A percentile compares a stretch with the other conserved stretches of the same genome.
These are phyloP conservation scores for Catamblyrhynchus diadema DNA, from an alignment of 2,797 vertebrate species.

Conservation along the genomic window DNA sequence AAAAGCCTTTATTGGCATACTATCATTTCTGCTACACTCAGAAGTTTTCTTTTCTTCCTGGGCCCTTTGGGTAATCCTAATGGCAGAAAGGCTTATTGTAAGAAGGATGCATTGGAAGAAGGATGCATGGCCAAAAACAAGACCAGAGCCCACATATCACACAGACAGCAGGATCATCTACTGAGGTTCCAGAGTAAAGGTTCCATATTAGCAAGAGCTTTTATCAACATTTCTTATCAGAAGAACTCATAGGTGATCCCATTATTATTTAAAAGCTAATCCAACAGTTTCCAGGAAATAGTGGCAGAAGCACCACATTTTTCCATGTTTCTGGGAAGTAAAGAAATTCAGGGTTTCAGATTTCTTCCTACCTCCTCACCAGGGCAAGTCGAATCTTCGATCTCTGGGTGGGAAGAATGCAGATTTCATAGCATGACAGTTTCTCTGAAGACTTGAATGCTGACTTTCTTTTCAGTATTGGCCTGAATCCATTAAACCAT, in stretches of 20 bases:
- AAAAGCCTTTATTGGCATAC: background rate
- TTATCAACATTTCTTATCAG: background rate
- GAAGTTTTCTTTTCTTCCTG: background rate
- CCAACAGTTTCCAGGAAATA: background rate
- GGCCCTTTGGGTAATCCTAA: background rate
- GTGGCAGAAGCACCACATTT: background rate
- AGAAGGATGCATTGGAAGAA: background rate
- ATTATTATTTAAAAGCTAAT: background rate
- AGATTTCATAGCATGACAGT: background rate
- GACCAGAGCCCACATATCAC: background rate
- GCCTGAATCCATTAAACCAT: background rate
- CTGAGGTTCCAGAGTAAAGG: background rate
- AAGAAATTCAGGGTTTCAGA: background rate
- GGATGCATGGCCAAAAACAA: background rate
- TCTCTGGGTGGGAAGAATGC: background rate
- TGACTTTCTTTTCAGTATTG: slow-evolving; percentile 20
- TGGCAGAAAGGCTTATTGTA: background rate
- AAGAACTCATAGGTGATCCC: background rate
- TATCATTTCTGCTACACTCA: background rate
- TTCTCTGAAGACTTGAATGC: background rate
- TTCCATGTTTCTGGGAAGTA: background rate
- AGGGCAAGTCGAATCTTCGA: background rate
- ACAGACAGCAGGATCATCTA: background rate
- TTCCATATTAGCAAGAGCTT: background rate
- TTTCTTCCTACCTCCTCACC: background rate